Evolutionary conservation across 2,113 vertebrate genomes (phyloP), one percentile per base, ranked within the genome.

Genomic region (Probosciger aterrimus): DNA sequence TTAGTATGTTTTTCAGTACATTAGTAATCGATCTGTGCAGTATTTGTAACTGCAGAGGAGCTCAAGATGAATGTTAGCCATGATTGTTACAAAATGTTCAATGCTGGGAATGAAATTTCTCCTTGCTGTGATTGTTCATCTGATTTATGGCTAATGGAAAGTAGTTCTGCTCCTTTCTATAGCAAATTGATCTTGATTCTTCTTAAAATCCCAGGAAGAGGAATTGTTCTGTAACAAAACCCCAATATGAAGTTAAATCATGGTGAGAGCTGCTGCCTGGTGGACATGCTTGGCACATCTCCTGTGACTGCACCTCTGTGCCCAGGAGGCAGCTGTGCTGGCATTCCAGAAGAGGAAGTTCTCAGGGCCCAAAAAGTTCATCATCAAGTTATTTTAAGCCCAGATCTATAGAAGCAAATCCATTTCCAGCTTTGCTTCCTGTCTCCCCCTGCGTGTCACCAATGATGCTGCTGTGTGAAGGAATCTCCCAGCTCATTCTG

Each of bases 51-150:
- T 86, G 69, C 80, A 84, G 57, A 92, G 70, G 52, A 82, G 17
- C 62, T 86, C 7, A 55, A 81, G 94, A 96, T 92, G 90, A 91
- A 91, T 82, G 82, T 96, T 93, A 92, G 73, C 76, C 49, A 23
- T 73, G 65, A 86, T 79, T 87, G 90, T 83, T 96, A 94, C 85
- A 95, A 96, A 95, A 94, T 71, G 88, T 92, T 95, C 82, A 76
- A 52, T 92, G 76, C 52, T 43, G 62, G 67, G 53, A 91, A 93
- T 94, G 86, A 86, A 92, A 94, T 95, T 92, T 96, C 83, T 95
- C 83, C 83, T 86, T 90, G 60, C 92, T 96, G 71, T 52, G 88
- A 82, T 75, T 94, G 83, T 82, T 92, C 74, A 65, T 86, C 83
- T 95, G 83, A 87, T 93, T 88, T 96, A 95, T 0, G 0, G 70